Evolutionary conservation across 2,797 vertebrate species (phyloP).

Genomic region (Cygnus olor): DNA sequence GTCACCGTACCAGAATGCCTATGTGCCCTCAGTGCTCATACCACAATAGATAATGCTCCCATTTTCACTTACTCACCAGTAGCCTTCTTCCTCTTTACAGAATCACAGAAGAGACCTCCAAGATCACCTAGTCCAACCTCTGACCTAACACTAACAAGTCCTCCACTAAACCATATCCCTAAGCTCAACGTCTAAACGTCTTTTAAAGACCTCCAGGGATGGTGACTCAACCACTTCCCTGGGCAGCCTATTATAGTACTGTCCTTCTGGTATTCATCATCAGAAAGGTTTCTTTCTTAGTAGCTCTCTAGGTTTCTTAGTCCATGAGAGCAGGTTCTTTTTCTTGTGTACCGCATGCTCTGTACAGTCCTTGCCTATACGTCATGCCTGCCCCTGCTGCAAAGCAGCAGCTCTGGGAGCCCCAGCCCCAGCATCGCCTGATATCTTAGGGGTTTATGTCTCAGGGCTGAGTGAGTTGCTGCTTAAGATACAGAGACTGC

Average conservation of each 20-base stretch:
- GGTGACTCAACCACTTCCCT: too few species aligned
- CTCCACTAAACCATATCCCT: too few species aligned
- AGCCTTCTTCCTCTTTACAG: not conserved
- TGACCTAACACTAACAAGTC: too few species aligned
- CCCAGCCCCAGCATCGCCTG: rapidly evolving
- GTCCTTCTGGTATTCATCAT: not conserved
- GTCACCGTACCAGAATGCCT: not conserved
- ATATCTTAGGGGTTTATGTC: not conserved
- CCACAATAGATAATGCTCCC: not conserved
- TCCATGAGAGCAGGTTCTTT: not conserved
- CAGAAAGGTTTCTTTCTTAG: not conserved
- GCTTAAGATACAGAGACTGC: not conserved
- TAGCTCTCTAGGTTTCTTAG: not conserved
- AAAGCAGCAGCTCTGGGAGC: not conserved
- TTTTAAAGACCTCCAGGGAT: too few species aligned
- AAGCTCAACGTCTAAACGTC: too few species aligned
- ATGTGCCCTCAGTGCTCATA: not conserved
- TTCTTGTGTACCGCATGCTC: not conserved
- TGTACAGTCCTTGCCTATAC: not conserved
- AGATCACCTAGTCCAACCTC: too few species aligned
- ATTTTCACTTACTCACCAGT: not conserved
- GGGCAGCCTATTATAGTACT: not conserved
- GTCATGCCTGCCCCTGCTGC: not conserved
- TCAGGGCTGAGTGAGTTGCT: not conserved
- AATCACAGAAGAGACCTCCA: too few species aligned